Base-by-base conservation (phyloP, 2,888 invertebrate genomes). In the Tipula vernalis region DNA sequence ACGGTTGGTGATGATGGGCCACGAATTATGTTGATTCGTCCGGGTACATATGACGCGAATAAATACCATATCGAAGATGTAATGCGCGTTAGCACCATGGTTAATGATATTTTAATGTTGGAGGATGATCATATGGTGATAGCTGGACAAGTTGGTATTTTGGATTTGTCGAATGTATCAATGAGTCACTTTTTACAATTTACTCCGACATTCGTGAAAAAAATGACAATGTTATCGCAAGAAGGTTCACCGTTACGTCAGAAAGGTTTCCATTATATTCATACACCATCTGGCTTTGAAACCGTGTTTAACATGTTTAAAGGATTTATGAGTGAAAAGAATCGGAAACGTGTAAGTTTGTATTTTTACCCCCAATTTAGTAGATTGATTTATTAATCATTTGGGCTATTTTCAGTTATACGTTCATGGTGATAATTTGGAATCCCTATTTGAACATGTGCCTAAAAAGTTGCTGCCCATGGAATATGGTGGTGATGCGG, bases 401-500 rank as follows among this genome's bases (percentile, higher is more conserved):
- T 41, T 41, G 41, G 57, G 2, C 28, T 2, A 10, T 90, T 88
- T 92, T 89, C 90, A 94, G 93, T 88, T 94, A 42, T 92, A 90
- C 90, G 91, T 94, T 18, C 93, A 94, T 88, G 93, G 92, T 87
- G 92, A 93, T 88, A 90, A 93, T 88, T 91, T 93, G 87, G 93
- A 94, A 0, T 92, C 93, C 39, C 91, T 95, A 86, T 93, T 93
- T 88, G 91, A 94, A 88, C 89, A 92, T 86, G 91, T 95, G 28
- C 94, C 95, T 0, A 92, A 6, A 28, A 28, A 28, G 2, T 28
- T 28, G 28, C 28, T 28, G 28, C 28, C 28, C 28, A 28, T 28
- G 28, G 95, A 95, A 89, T 95, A 95, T 89, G 95, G 95, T 12
- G 95, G 95, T 0, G 92, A 92, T 41, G 85, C 85, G 10, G 85